phyloP scores from a whole-genome alignment of 2,113 vertebrate genomes.

The Otus sunia region DNA sequence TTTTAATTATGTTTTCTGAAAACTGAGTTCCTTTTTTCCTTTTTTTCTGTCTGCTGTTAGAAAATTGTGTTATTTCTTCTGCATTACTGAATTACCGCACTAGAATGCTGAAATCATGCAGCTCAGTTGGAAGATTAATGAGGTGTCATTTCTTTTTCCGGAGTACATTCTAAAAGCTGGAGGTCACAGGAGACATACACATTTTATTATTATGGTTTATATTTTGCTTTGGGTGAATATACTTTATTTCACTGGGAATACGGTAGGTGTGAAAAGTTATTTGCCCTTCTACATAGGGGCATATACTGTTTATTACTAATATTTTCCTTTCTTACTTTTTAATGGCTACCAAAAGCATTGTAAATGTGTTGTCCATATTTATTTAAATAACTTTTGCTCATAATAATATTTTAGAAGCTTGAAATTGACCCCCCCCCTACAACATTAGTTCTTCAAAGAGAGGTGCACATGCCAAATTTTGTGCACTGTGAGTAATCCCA shows the following conservation, averaged over 20 bases:
- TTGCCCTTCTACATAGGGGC: background rate
- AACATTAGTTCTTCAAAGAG: background rate
- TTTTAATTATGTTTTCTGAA: background rate
- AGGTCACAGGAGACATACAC: background rate
- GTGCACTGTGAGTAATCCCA: background rate
- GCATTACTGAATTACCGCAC: background rate
- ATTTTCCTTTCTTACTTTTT: background rate
- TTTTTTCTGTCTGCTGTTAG: background rate
- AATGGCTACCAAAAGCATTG: background rate
- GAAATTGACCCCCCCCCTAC: background rate
- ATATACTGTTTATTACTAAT: background rate
- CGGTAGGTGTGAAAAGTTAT: background rate
- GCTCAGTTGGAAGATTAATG: background rate
- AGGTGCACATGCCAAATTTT: background rate
- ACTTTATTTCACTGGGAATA: background rate
- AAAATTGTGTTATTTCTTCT: background rate
- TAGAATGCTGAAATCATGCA: background rate
- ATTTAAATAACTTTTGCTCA: background rate
- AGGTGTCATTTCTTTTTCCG: background rate
- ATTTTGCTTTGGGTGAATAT: background rate
- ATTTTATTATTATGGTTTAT: background rate
- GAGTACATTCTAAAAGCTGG: background rate
- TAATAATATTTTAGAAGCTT: background rate
- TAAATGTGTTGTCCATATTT: background rate
- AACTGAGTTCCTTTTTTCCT: fast-evolving